Conservation (phyloP, 2,797 vertebrate species). For the Pelochelys cantorii region DNA sequence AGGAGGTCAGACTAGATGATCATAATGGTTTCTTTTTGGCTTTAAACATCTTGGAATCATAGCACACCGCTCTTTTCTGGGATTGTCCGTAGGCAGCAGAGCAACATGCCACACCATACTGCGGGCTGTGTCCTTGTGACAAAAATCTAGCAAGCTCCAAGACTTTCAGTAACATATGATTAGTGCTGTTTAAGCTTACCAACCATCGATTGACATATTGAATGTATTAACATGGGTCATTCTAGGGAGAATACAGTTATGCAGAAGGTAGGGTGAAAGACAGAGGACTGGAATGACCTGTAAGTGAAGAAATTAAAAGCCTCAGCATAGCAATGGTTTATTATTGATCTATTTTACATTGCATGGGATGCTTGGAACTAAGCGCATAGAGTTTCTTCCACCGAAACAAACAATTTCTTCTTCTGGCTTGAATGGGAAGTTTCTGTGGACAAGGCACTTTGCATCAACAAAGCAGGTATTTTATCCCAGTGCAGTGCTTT, state of each 20-base stretch:
- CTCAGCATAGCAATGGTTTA: neutral
- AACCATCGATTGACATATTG: neutral
- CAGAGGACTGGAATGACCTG: neutral
- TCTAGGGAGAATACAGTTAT: neutral
- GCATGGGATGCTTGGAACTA: constrained; percentile 4
- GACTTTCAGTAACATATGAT: rapidly evolving
- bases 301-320: neutral
- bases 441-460: neutral
- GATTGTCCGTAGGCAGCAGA: neutral
- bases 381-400: neutral
- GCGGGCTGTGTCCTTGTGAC: neutral
- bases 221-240: neutral
- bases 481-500: neutral
- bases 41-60: neutral
- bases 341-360: constrained; percentile 2
- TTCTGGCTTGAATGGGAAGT: neutral
- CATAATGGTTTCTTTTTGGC: neutral
- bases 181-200: neutral
- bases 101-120: neutral
- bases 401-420: neutral
- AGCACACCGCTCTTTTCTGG: neutral
- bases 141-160: neutral
- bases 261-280: neutral
- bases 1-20: neutral
- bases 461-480: neutral